phyloP scores from a whole-genome alignment of 2,888 invertebrate genomes.

The Drosophila parthenogenetica region DNA sequence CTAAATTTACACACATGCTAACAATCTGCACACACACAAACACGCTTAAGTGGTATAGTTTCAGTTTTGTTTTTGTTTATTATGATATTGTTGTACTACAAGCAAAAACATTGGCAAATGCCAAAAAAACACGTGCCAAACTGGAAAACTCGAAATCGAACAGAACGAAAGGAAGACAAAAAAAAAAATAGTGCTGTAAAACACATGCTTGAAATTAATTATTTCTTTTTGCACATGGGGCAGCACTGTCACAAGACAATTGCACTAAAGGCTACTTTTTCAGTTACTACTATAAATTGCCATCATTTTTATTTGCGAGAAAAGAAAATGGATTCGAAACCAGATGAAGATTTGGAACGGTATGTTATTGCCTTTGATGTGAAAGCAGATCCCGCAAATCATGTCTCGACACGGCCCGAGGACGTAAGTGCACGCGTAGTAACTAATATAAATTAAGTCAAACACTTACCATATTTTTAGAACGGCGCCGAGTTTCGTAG shows the following conservation, averaged over 20 bases:
- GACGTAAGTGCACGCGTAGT: conserved; percentile 1
- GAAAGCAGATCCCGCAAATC: background rate
- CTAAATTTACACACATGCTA: conserved; percentile 68
- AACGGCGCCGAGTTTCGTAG: conserved; percentile 5
- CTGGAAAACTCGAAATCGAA: background rate
- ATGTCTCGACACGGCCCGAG: conserved; percentile 16
- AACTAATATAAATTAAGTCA: background rate
- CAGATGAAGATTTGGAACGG: background rate
- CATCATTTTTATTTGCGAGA: background rate
- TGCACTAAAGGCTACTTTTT: too few species aligned
- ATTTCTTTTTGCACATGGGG: background rate
- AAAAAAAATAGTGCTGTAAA: background rate
- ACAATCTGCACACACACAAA: conserved; percentile 22
- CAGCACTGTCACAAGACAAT: background rate
- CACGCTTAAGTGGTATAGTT: background rate
- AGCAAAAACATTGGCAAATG: conserved; percentile 15
- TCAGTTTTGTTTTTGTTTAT: conserved; percentile 4
- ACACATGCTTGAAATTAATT: background rate
- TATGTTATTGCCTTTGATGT: background rate
- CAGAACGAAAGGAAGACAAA: too few species aligned
- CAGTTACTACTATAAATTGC: background rate
- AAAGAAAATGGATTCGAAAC: background rate
- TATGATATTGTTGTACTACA: conserved; percentile 22
- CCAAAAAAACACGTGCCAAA: conserved; percentile 3
- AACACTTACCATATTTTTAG: background rate